Conservation (phyloP, 2,113 vertebrate species). For the Hucho hucho region DNA sequence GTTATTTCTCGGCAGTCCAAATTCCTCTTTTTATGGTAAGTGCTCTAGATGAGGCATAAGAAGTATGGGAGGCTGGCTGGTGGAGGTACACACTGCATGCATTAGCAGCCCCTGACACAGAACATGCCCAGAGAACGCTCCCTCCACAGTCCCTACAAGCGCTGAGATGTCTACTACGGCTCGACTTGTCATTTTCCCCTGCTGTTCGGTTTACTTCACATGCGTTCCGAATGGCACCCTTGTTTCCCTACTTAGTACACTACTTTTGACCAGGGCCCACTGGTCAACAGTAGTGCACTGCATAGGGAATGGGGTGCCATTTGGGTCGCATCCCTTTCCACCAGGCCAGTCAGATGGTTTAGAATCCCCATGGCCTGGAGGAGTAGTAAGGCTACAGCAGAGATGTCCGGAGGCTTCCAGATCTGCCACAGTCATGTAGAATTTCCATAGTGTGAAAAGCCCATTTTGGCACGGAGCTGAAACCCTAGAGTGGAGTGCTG, state of each 20-base stretch:
- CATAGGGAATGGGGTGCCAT: background rate
- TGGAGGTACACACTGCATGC: background rate
- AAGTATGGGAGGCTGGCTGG: background rate
- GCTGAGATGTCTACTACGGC: background rate
- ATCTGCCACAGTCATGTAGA: constrained; percentile 15
- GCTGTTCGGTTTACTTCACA: background rate
- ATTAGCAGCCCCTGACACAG: background rate
- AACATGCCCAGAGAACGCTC: background rate
- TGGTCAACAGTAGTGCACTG: background rate
- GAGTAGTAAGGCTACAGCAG: background rate
- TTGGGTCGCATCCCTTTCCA: too few relatives aligned
- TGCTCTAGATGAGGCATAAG: constrained; percentile 20
- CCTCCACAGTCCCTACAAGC: too few relatives aligned
- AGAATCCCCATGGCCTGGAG: background rate
- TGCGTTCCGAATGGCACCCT: too few relatives aligned
- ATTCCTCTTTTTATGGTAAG: constrained; percentile 20
- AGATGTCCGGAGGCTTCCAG: constrained; percentile 7
- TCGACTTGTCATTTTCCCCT: background rate
- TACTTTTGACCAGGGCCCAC: too few relatives aligned
- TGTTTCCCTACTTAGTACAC: too few relatives aligned
- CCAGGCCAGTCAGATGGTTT: background rate
- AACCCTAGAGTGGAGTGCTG: constrained; percentile 16
- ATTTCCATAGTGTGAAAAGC: background rate
- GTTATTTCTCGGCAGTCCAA: constrained; percentile 38
- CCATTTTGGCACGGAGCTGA: constrained; percentile 12